Conservation (phyloP, 37 sponge, comb jelly and placozoan genomes). For the Spongilla lacustris region DNA sequence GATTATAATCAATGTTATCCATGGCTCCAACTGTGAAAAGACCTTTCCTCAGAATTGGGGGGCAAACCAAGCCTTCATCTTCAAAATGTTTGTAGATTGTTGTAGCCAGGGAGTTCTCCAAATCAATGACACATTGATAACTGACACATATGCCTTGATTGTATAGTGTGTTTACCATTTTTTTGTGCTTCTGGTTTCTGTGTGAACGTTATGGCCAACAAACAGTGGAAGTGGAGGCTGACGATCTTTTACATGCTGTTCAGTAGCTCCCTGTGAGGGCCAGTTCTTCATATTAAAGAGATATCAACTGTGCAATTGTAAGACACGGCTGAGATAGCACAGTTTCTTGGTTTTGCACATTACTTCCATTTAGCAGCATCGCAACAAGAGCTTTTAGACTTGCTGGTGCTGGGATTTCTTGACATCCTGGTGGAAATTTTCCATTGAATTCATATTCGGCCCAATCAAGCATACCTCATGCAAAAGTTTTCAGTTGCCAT, state of each 20-base stretch:
- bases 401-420: too few relatives aligned
- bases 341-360: too few relatives aligned
- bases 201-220: neutral
- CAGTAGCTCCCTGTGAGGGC: neutral
- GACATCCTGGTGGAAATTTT: too few relatives aligned
- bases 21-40: neutral
- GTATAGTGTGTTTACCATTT: constrained; percentile 11
- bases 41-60: neutral
- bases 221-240: constrained; percentile 10
- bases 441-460: too few relatives aligned
- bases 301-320: too few relatives aligned
- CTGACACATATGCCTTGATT: neutral
- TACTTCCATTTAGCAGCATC: too few relatives aligned
- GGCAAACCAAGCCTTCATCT: constrained; percentile 11
- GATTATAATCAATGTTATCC: too few relatives aligned
- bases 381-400: too few relatives aligned
- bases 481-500: too few relatives aligned
- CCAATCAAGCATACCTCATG: too few relatives aligned
- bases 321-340: too few relatives aligned
- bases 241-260: neutral
- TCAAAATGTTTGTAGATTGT: constrained; percentile 2
- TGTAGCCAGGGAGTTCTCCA: neutral
- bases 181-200: constrained; percentile 4
- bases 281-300: too few relatives aligned
- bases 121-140: neutral